Conservation (phyloP, 2,797 vertebrate species). For the Aulostomus chinensis region DNA sequence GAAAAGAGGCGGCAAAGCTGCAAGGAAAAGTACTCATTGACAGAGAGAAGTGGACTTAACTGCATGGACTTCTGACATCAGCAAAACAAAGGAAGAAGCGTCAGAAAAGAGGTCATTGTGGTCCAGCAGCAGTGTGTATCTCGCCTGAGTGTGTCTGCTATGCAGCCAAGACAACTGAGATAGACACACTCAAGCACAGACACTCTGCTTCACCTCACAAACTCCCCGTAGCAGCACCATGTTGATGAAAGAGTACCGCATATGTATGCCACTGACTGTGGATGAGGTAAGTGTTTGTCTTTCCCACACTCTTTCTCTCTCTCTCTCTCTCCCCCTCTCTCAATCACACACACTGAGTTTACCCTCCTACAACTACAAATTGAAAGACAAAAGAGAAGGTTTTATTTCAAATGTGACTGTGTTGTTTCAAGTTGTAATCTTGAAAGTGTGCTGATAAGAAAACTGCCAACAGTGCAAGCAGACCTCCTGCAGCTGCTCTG, state of each 20-base stretch:
- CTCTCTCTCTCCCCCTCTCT: neutral
- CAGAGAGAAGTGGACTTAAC: slow-evolving; percentile 51
- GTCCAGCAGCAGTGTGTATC: slow-evolving; percentile 24
- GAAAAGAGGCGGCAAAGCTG: slow-evolving; percentile 16
- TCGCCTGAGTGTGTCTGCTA: slow-evolving; percentile 34
- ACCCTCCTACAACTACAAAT: slow-evolving; percentile 7
- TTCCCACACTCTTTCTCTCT: slow-evolving; percentile 48
- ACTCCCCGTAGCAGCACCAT: slow-evolving; percentile 68
- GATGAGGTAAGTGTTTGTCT: slow-evolving; percentile 87
- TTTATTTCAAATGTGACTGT: slow-evolving; percentile 12
- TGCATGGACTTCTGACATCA: slow-evolving; percentile 58
- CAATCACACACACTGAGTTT: neutral
- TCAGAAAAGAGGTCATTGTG: slow-evolving; percentile 52
- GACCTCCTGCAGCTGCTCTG: too few species aligned
- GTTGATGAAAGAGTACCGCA: slow-evolving; percentile 93
- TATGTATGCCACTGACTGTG: slow-evolving; percentile 93
- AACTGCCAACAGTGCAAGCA: slow-evolving; percentile 21
- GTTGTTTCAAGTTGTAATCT: slow-evolving; percentile 36
- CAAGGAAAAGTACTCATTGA: slow-evolving; percentile 51
- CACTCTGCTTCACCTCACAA: slow-evolving; percentile 1
- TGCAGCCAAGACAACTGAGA: slow-evolving; percentile 41
- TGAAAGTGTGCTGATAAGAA: slow-evolving; percentile 49
- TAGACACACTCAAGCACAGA: slow-evolving; percentile 36
- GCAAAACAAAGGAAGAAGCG: slow-evolving; percentile 47
- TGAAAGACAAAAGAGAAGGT: slow-evolving; percentile 9